Evolutionary conservation across 2,888 invertebrate genomes (phyloP), one percentile per base, ranked within the genome.

Genomic region (Hirtodrosophila histrioides): DNA sequence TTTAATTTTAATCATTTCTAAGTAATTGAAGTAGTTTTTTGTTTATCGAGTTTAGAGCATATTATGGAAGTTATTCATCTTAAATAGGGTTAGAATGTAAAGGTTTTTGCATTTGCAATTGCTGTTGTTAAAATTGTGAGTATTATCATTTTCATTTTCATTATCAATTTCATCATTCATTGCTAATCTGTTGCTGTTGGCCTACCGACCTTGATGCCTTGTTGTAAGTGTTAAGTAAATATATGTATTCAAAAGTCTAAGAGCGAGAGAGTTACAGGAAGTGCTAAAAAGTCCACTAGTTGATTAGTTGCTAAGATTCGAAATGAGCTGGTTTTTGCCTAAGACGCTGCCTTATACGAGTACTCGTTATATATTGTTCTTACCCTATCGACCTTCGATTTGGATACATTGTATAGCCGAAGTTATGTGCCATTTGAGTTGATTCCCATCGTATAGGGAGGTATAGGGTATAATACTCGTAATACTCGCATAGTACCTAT

Each of bases 21-120:
- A 86, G 78, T 88, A 88, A 86, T 86, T 88, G 88, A 88, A 87
- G 76, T 84, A 85, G 78, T 78, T 86, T 80, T 84, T 66, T 77
- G 62, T 81, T 83, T 78, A 69, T 78, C 78, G 49, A 78, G 69
- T 86, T 61, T 80, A 83, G 86, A 83, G 80, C 84, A 81, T 77
- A 74, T 75, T 70, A 84, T 84, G 84, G 84, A 84, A 84, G 84
- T 86, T 79, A 69, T 80, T 77, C 83, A 77, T 82, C 75, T 65
- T 83, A 82, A 85, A 75, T 83, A 74, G 76, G 73, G 61, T 69
- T 75, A 64, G 75, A 86, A 66, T 83, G 76, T 74, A 80, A 84
- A 84, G 78, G 72, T 68, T 69, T 57, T 54, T 31, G 69, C 67
- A 55, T 65, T 63, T 48, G 51, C 46, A 48, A 2, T 27, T 27